Percentiles rank a stretch among this genome's conserved stretches.
Evolutionary conservation across 2,113 vertebrate species (phyloP).

Genomic region (Danionella cerebrum): DNA sequence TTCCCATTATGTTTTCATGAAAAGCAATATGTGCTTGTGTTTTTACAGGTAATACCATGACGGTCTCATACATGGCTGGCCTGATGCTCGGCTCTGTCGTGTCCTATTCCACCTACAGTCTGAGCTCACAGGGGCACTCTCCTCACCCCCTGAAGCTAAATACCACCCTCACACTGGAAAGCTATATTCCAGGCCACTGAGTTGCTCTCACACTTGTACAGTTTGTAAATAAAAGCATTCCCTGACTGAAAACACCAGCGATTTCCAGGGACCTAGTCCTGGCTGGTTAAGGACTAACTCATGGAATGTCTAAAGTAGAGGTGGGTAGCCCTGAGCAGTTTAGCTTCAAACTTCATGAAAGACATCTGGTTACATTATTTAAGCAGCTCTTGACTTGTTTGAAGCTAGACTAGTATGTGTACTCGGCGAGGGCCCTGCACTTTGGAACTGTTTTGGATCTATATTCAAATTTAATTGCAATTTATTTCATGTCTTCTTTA

Average conservation of each 20-base stretch:
- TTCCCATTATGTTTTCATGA: not conserved
- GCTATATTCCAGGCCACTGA: constrained; percentile 10
- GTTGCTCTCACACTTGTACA: not conserved
- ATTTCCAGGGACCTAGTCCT: not conserved
- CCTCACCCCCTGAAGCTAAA: not conserved
- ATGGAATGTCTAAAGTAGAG: too few species aligned
- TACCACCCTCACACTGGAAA: constrained; percentile 10
- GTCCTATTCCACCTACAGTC: constrained; percentile 87
- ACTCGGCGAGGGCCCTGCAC: not conserved
- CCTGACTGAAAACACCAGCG: not conserved
- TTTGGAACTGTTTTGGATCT: not conserved
- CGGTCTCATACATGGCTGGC: constrained; percentile 95
- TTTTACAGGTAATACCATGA: constrained; percentile 86
- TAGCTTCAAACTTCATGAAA: too few species aligned
- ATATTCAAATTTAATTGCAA: not conserved
- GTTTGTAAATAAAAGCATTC: not conserved
- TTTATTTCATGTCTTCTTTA: not conserved
- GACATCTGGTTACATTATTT: too few species aligned
- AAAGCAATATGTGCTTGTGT: too few species aligned
- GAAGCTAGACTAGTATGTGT: too few species aligned
- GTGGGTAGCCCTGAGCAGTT: too few species aligned
- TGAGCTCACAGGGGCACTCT: constrained; percentile 51
- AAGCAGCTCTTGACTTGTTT: too few species aligned
- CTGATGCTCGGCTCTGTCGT: constrained; percentile 88
- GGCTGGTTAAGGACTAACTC: too few species aligned